Evolutionary conservation across 2,888 invertebrate species (phyloP), one percentile per base, ranked within the genome.

Genomic region (Tipula helvola): DNA sequence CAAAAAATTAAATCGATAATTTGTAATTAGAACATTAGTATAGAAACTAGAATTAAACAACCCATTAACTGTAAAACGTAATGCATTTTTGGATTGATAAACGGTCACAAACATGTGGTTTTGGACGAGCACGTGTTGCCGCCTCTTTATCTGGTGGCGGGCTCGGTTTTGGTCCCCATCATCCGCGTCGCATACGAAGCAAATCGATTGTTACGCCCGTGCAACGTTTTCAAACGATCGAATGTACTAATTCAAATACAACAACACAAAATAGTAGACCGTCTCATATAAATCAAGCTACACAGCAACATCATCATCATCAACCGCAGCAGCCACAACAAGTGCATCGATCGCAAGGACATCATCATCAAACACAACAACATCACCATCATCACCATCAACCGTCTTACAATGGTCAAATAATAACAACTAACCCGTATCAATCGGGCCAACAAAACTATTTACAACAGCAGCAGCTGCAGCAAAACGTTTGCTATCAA

Each of bases 21-120:
- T 57, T 5, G 52, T 1, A 57, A 57, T 57, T 57, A 57, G 16
- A 57, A 16, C 52, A 1, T 83, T 36, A n/a, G 5, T 3, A 10
- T 44, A 44, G 44, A 8, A 3, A 44, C 44, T 44, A 3, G 44
- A 44, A 44, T 44, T 5, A 44, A 44, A 44, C 44, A 44, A 28
- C 44, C 12, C 44, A 44, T 8, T 12, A 18, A 16, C 5, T 44
- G 18, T 16, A 85, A 71, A 52, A 71, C 57, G 18, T 5, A 90
- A 96, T 96, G 96, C 96, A 96, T 95, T 96, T 96, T 93, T 96
- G 96, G 96, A 96, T 96, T 91, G 95, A 96, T 92, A 96, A 96
- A 92, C 95, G 95, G 90, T 95, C 95, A 91, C 95, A 95, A 91
- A 92, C 93, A 93, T 95, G 95, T 92, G 95, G 95, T 89, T 95